Evolutionary conservation across 2,888 invertebrate species (phyloP), one percentile per base, ranked within the genome.

Genomic region (Campoletis raptor): DNA sequence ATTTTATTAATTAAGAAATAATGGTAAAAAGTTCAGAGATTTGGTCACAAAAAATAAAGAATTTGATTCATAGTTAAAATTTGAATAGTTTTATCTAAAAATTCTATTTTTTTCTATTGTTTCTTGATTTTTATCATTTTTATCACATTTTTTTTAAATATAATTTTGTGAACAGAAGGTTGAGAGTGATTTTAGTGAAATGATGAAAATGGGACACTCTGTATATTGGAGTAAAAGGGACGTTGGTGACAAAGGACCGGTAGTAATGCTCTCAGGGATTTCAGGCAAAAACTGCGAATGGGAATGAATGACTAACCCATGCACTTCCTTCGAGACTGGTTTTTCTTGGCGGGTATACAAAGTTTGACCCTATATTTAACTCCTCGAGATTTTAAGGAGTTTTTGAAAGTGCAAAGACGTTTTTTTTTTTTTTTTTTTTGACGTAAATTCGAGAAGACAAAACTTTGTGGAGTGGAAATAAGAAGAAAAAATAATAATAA

Each of bases 171-270:
- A 48, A 1, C 2, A 7, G 6, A 48, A 18, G n/a, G 0, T 48
- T 7, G 1, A 6, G 48, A n/a, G n/a, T 7, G 48, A n/a, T 48
- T 48, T 48, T 18, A 7, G 7, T n/a, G 5, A n/a, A 48, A 18
- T 18, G 7, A 48, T 18, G 0, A n/a, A n/a, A 67, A 37, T 21
- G 40, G 37, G 40, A 67, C 40, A 67, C 21, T 48, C 57, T 48
- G 21, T 61, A 70, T 69, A 37, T 61, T 36, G 42, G 42, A 48
- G 69, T 21, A 5, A 24, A 83, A 76, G 83, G 66, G 42, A 48
- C 57, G 69, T 67, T 74, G 76, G 70, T 83, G 80, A 86, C 86
- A 83, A 86, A 86, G 80, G 83, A 78, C 83, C 83, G 86, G 77
- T 73, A 78, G 81, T 81, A 83, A 83, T 83, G 81, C 77, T 40